Evolutionary conservation across 2,113 vertebrate genomes (phyloP), one percentile per base, ranked within the genome.

Genomic region (Ammodytes dubius): DNA sequence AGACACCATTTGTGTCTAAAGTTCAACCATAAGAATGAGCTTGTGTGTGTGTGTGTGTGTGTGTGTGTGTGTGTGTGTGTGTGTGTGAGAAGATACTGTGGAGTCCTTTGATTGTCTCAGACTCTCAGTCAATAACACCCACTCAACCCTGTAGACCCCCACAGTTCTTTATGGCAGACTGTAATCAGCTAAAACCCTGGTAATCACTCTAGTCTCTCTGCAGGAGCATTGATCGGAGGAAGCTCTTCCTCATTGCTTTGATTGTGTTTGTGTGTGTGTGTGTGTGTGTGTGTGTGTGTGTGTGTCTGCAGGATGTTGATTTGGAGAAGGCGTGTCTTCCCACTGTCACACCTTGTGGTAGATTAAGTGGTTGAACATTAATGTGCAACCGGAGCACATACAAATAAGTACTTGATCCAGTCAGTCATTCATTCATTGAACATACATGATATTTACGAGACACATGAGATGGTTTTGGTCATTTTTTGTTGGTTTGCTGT

Each of bases 181-280:
- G 63, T 43, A 88, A 91, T 89, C 82, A 87, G 14, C 80, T 86
- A 75, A 86, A 73, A 74, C 11, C 70, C 70, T 73, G 27, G 15
- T 49, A 74, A 74, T 58, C 27, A 27, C 27, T 27, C 27, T 27
- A 27, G 79, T 66, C 63, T 83, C 70, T 45, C 77, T 17, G 61
- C 70, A 4, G 65, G 73, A 45, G 69, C 83, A 84, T 58, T 81
- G 85, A 90, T 85, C 61, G 39, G 35, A 82, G 74, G 74, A 80
- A 84, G 53, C 72, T 27, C 76, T 84, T 89, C 50, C 77, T 73
- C 50, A 45, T 83, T 82, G 59, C 47, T 83, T 61, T 89, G 81
- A 89, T 86, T 78, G 69, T 72, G 17, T 5, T 5, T 40, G 70
- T 45, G 43, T 13, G 47, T 27, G 27, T 72, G 17, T 5, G 6